These are phyloP conservation scores for Lindbergichthys nudifrons DNA, from an alignment of 2,797 vertebrate genomes.

Conservation along the genomic window DNA sequence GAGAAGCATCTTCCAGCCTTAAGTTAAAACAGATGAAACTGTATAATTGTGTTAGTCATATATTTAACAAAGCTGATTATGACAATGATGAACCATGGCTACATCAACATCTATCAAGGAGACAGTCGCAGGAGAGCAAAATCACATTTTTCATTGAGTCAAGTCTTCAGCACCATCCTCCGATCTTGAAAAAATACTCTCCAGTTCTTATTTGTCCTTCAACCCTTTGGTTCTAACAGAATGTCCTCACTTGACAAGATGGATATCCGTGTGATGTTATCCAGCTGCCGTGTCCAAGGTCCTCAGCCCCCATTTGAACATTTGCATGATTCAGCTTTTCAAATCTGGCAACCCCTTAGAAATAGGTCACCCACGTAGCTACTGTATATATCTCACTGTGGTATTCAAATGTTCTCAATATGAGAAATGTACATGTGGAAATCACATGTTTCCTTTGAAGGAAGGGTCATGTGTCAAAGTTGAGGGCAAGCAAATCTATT, in stretches of 20 bases:
- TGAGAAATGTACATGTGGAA: conserved; percentile 47
- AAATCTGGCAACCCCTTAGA: neutral
- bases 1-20: neutral
- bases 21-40: neutral
- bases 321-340: conserved; percentile 9
- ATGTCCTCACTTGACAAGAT: neutral
- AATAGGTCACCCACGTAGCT: conserved; percentile 5
- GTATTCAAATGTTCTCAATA: conserved; percentile 15
- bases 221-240: neutral
- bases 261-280: neutral
- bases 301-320: neutral
- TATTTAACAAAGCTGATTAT: neutral
- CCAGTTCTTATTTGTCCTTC: too few relatives aligned
- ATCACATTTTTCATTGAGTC: too few relatives aligned
- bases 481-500: conserved; percentile 54
- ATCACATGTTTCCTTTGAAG: conserved; percentile 42
- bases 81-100: too few relatives aligned
- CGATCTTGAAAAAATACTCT: too few relatives aligned
- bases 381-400: conserved; percentile 11
- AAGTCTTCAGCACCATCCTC: too few relatives aligned
- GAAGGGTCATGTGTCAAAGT: conserved; percentile 54
- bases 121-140: too few relatives aligned
- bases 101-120: too few relatives aligned
- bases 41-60: neutral
- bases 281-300: neutral